These are phyloP conservation scores for Phallusia fumigata DNA, from an alignment of 23 tunicate species.

Conservation along the genomic window DNA sequence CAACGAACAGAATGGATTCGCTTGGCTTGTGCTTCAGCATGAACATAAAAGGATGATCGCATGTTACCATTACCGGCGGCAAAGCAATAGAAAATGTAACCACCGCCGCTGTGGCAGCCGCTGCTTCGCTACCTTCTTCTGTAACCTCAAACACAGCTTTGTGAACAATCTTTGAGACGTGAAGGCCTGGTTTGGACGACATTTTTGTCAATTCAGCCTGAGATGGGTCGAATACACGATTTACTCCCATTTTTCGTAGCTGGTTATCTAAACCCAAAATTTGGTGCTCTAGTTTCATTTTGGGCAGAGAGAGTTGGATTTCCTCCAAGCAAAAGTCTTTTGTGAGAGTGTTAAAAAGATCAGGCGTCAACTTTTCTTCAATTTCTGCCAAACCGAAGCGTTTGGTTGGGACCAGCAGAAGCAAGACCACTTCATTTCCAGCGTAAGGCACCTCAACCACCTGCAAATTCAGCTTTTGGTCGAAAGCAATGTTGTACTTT, in stretches of 20 bases:
- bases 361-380: slow-evolving; percentile 24
- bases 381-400: slow-evolving; percentile 43
- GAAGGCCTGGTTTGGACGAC: slow-evolving; percentile 30
- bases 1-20: slow-evolving; percentile 51
- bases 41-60: slow-evolving; percentile 87
- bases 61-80: slow-evolving; percentile 41
- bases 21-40: slow-evolving; percentile 65
- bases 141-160: slow-evolving; percentile 81
- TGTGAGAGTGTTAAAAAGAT: neutral
- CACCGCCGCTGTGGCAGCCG: slow-evolving; percentile 82
- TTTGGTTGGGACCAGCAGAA: slow-evolving; percentile 53
- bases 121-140: slow-evolving; percentile 95
- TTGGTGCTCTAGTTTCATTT: slow-evolving; percentile 50
- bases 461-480: slow-evolving; percentile 45
- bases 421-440: slow-evolving; percentile 49
- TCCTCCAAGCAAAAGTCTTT: slow-evolving; percentile 14
- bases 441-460: slow-evolving; percentile 62
- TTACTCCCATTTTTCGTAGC: slow-evolving; percentile 38
- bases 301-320: slow-evolving; percentile 49
- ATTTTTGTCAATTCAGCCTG: slow-evolving; percentile 50
- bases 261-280: slow-evolving; percentile 21
- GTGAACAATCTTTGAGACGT: slow-evolving; percentile 51
- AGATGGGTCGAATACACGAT: slow-evolving; percentile 31
- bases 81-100: slow-evolving; percentile 15
- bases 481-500: slow-evolving; percentile 19